A percentile compares a stretch with the other conserved stretches of the same genome.
These are phyloP conservation scores for Neodiprion lecontei DNA, from an alignment of 1,140 invertebrate genomes.

Conservation along the genomic window DNA sequence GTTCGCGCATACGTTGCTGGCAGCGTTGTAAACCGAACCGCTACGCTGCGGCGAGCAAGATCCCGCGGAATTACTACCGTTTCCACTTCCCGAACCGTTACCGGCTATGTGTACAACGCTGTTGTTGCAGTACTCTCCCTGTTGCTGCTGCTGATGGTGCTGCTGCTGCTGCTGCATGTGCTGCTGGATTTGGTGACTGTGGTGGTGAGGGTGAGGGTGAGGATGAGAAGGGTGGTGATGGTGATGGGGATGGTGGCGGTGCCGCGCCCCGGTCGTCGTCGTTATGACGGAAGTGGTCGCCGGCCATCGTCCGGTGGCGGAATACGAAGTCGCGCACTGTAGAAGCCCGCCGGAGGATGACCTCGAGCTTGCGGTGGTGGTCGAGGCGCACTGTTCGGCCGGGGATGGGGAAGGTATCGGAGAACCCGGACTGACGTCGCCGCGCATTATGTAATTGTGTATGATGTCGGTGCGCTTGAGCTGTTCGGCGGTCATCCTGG, in stretches of 20 bases:
- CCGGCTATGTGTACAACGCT: slow-evolving; percentile 45
- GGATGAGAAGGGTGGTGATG: slow-evolving; percentile 39
- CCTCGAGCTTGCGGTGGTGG: slow-evolving; percentile 51
- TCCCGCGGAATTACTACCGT: no score
- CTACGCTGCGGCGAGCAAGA: no score
- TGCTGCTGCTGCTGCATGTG: slow-evolving; percentile 42
- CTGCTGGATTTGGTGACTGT: slow-evolving; percentile 36
- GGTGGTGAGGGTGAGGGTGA: slow-evolving; percentile 24
- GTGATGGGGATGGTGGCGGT: slow-evolving; percentile 43
- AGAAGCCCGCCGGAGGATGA: slow-evolving; percentile 49
- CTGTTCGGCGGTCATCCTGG: slow-evolving; percentile 87
- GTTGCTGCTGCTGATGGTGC: slow-evolving; percentile 32
- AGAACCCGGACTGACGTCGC: slow-evolving; percentile 65
- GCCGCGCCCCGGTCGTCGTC: slow-evolving; percentile 53
- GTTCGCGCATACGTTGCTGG: slow-evolving; percentile 39
- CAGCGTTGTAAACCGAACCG: slow-evolving; percentile 39
- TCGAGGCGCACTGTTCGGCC: slow-evolving; percentile 58
- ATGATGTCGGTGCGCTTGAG: slow-evolving; percentile 88
- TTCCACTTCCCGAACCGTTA: slow-evolving; percentile 38
- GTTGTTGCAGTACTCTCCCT: slow-evolving; percentile 45
- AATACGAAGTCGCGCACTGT: slow-evolving; percentile 48
- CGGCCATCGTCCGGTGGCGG: slow-evolving; percentile 54
- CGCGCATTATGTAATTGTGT: slow-evolving; percentile 87
- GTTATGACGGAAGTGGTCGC: slow-evolving; percentile 55
- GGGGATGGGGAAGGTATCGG: slow-evolving; percentile 63